phyloP scores from a whole-genome alignment of 2,888 invertebrate genomes.

The Acanthopleura granulata region DNA sequence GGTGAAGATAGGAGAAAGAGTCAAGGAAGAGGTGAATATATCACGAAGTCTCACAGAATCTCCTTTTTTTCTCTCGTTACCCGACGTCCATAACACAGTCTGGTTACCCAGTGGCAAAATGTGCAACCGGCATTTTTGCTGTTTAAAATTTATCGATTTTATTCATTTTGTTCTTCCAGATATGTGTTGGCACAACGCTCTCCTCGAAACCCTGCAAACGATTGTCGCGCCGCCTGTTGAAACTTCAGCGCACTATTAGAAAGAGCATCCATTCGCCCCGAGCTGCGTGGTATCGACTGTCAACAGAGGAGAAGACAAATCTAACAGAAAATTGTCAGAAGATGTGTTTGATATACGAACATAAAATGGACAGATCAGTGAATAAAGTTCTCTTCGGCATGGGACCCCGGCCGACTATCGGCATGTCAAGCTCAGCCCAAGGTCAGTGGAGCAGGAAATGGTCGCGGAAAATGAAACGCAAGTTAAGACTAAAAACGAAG shows the following conservation, averaged over 20 bases:
- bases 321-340: background rate
- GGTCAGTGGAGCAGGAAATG: background rate
- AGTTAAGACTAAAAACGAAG: background rate
- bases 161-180: background rate
- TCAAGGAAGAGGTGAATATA: no score
- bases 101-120: no score
- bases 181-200: background rate
- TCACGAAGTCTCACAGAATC: no score
- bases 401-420: background rate
- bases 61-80: no score
- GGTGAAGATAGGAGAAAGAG: background rate
- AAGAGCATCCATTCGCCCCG: background rate
- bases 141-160: background rate
- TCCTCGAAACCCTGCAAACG: background rate
- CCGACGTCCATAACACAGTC: no score
- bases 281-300: background rate
- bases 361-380: background rate
- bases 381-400: background rate
- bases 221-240: background rate
- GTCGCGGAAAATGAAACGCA: background rate
- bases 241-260: background rate
- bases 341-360: background rate
- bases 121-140: no score
- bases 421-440: background rate
- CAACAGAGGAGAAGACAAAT: background rate